Evolutionary conservation across 2,888 invertebrate genomes (phyloP), one percentile per base, ranked within the genome.

Genomic region (Scaptodrosophila latifasciaeformis): DNA sequence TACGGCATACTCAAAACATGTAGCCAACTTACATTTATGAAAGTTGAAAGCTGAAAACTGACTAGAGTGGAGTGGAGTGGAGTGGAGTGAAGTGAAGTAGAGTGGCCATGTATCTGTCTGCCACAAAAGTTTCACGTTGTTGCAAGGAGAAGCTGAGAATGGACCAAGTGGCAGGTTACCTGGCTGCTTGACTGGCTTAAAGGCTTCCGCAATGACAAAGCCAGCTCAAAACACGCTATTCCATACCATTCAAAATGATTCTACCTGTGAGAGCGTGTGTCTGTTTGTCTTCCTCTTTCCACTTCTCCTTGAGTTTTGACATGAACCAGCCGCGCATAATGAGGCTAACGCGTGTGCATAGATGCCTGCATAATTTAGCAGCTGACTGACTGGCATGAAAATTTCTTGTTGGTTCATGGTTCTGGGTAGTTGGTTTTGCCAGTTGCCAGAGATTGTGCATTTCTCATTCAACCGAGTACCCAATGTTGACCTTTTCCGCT

Each of bases 311-410:
- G n/a, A n/a, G n/a, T n/a, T n/a, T n/a, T n/a, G n/a, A n/a, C n/a
- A n/a, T n/a, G n/a, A n/a, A 70, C 64, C 75, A 70, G 62, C 59
- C 65, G 69, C 62, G 74, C 74, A 76, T 75, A 76, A 76, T 76
- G 77, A 79, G 79, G 74, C 77, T 68, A 63, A 62, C 72, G 72
- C 65, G 62, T 64, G 62, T 63, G 70, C 62, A 72, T 58, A 65
- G 70, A 70, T 66, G 77, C 70, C 72, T 76, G 72, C 79, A 76
- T 79, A 76, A 76, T 76, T 79, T 58, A 76, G 54, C 60, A 67
- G 65, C 18, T 44, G 46, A 19, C 34, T n/a, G n/a, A n/a, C n/a
- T n/a, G n/a, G n/a, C n/a, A n/a, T n/a, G n/a, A n/a, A n/a, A n/a
- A n/a, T n/a, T n/a, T n/a, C n/a, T n/a, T n/a, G n/a, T n/a, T n/a